Evolutionary conservation across 92 coral and sea anemone genomes (phyloP).

Genomic region (Bergia puertoricense): DNA sequence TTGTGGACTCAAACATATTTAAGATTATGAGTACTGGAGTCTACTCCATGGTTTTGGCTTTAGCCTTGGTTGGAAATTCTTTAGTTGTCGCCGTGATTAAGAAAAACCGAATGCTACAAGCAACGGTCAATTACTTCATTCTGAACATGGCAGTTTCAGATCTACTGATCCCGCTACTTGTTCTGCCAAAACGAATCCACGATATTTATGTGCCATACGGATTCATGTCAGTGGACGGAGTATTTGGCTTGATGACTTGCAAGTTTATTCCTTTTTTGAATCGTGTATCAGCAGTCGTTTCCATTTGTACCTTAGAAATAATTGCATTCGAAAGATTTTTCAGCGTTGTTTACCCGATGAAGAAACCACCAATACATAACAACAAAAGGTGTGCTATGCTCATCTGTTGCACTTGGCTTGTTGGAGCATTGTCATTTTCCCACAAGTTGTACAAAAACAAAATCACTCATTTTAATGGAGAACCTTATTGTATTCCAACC

Average conservation of each 20-base stretch:
- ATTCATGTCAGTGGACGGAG: not conserved
- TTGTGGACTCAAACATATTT: too few relatives aligned
- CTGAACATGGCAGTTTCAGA: not conserved
- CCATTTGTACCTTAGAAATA: not conserved
- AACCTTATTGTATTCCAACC: not conserved
- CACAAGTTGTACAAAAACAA: not conserved
- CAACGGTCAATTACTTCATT: not conserved
- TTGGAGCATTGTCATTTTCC: not conserved
- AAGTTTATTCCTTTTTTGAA: not conserved
- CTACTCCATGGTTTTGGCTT: not conserved
- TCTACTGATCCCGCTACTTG: not conserved
- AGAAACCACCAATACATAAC: not conserved
- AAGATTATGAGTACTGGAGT: too few relatives aligned
- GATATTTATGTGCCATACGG: not conserved
- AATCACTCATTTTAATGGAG: not conserved
- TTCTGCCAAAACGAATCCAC: not conserved
- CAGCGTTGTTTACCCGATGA: slow-evolving; percentile 15
- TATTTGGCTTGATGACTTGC: not conserved
- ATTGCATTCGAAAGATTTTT: slow-evolving; percentile 12
- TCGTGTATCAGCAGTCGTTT: not conserved
- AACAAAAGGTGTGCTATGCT: not conserved
- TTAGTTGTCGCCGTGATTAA: not conserved
- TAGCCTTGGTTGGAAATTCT: not conserved
- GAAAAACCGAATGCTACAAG: not conserved
- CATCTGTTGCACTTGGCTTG: not conserved